These are phyloP conservation scores for Portunus trituberculatus DNA, from an alignment of 1,140 invertebrate genomes.

Conservation along the genomic window DNA sequence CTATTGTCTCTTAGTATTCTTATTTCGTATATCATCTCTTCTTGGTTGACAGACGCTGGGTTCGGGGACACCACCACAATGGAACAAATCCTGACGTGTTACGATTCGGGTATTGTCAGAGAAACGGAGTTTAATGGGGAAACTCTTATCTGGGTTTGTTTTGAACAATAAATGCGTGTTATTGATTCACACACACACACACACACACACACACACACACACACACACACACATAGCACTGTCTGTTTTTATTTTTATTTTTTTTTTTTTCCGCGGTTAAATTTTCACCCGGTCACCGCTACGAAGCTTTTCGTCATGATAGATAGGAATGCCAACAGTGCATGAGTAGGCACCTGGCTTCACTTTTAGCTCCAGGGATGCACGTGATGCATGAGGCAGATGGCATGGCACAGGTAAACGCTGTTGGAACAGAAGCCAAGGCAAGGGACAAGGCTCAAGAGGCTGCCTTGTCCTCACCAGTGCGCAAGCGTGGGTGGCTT, in stretches of 20 bases:
- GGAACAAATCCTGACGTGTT: too few relatives aligned
- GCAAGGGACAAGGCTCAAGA: neutral
- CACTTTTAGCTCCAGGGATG: neutral
- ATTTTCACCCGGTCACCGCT: neutral
- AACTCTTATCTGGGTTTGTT: too few relatives aligned
- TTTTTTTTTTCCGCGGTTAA: neutral
- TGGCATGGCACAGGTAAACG: neutral
- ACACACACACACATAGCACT: neutral
- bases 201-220: conserved; percentile 18
- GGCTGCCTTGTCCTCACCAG: neutral
- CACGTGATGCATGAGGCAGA: neutral
- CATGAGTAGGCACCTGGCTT: neutral
- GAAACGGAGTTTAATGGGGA: too few relatives aligned
- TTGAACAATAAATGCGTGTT: too few relatives aligned
- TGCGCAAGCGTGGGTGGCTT: neutral
- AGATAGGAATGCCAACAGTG: neutral
- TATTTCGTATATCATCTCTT: too few relatives aligned
- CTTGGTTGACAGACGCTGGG: too few relatives aligned
- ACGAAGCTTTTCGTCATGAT: neutral
- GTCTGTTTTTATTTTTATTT: too few relatives aligned
- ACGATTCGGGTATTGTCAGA: too few relatives aligned
- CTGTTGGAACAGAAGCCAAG: neutral
- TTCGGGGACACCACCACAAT: too few relatives aligned
- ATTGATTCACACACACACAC: neutral
- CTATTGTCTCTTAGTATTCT: too few relatives aligned